These are phyloP conservation scores for Poicephalus gulielmi DNA, from an alignment of 2,113 vertebrate species.

Conservation along the genomic window DNA sequence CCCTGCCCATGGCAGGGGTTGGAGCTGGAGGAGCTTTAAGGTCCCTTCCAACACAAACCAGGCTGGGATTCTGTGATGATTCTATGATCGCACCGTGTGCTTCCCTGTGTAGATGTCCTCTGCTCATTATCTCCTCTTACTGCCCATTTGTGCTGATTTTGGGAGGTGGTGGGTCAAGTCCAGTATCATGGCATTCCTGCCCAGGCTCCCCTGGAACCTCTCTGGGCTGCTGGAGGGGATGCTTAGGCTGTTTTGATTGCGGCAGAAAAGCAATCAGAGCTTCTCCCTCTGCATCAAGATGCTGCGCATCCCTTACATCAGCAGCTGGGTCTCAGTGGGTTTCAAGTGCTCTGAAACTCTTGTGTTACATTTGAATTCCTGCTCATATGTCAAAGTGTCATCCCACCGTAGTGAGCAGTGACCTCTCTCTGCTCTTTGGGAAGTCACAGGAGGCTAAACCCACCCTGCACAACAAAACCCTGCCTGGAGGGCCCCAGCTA, in stretches of 20 bases:
- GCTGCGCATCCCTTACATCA: not conserved
- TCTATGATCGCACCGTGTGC: not conserved
- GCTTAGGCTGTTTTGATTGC: not conserved
- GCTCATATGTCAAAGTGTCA: fast-evolving
- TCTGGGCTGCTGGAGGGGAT: not conserved
- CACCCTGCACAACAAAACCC: not conserved
- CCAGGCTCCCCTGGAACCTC: not conserved
- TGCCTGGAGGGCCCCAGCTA: not conserved
- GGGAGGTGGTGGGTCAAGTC: not conserved
- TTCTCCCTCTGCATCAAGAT: not conserved
- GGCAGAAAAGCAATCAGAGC: not conserved
- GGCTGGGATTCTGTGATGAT: not conserved
- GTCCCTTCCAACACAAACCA: not conserved
- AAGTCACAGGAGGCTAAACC: not conserved
- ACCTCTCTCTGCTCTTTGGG: not conserved
- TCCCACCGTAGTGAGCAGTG: not conserved
- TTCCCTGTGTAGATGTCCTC: not conserved
- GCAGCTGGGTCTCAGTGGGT: not conserved
- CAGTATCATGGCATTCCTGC: not conserved
- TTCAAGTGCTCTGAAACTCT: not conserved
- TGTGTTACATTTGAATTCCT: not conserved
- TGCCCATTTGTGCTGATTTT: not conserved
- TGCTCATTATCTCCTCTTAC: not conserved
- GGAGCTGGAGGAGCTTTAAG: not conserved
- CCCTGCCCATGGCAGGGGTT: not conserved